phyloP scores from a whole-genome alignment of 2,888 invertebrate genomes.

The Eurois occulta region DNA sequence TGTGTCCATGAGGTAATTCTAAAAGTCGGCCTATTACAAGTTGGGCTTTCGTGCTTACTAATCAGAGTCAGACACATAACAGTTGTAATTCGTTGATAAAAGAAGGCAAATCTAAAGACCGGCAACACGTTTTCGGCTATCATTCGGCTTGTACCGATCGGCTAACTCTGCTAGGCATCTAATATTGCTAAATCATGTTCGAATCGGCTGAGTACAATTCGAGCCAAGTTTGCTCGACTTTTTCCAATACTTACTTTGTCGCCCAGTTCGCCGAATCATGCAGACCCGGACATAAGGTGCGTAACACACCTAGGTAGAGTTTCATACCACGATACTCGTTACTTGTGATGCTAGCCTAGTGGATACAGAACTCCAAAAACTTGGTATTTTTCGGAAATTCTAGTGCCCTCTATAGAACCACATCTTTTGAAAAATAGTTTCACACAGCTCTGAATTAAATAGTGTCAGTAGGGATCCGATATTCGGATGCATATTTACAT shows the following conservation, averaged over 20 bases:
- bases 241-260: background rate
- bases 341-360: background rate
- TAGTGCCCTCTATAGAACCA: no score
- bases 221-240: background rate
- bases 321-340: background rate
- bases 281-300: background rate
- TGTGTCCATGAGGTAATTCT: background rate
- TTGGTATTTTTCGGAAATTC: no score
- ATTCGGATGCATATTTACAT: no score
- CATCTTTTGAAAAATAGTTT: background rate
- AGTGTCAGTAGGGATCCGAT: no score
- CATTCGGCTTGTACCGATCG: background rate
- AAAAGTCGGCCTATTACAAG: background rate
- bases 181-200: background rate
- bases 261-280: background rate
- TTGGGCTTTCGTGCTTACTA: background rate
- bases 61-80: background rate
- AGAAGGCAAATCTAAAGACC: no score
- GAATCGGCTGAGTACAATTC: background rate
- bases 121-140: background rate
- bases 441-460: background rate
- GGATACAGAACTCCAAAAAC: no score
- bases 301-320: background rate
- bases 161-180: background rate
- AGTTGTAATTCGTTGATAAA: background rate